These are phyloP conservation scores for Scaptomyza tumidula DNA, from an alignment of 2,888 invertebrate genomes.

Conservation along the genomic window DNA sequence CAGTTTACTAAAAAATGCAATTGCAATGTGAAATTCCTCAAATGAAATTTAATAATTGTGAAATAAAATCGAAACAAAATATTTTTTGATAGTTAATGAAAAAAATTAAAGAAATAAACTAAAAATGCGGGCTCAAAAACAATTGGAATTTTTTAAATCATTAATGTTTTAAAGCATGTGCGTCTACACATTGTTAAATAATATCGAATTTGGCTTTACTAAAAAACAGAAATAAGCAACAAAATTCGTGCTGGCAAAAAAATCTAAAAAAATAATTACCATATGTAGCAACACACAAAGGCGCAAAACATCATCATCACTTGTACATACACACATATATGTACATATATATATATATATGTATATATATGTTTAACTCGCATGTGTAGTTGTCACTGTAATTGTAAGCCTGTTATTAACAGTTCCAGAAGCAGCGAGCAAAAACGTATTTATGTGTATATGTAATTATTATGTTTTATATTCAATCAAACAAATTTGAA, in stretches of 20 bases:
- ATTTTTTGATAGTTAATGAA: not conserved
- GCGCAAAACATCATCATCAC: not conserved
- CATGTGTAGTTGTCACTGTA: constrained; percentile 16
- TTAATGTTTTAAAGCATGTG: too few relatives aligned
- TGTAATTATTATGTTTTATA: not conserved
- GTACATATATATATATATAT: constrained; percentile 7
- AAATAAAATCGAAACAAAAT: constrained; percentile 6
- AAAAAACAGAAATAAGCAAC: not conserved
- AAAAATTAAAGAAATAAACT: not conserved
- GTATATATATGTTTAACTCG: constrained; percentile 6
- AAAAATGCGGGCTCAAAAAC: not conserved
- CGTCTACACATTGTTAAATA: constrained; percentile 49
- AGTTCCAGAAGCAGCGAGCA: constrained; percentile 13
- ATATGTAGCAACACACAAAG: constrained; percentile 60
- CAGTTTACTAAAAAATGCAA: not conserved
- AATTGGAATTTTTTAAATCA: not conserved
- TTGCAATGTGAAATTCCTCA: not conserved
- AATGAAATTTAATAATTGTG: constrained; percentile 28
- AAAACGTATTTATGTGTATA: not conserved
- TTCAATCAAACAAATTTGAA: constrained; percentile 25
- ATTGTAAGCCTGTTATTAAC: constrained; percentile 6
- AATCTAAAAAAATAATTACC: constrained; percentile 49
- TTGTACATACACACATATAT: not conserved
- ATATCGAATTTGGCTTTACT: constrained; percentile 14
- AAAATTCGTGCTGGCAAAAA: constrained; percentile 9